These are phyloP conservation scores for Otolemur garnettii DNA, from an alignment of 2,113 vertebrate species.

Conservation along the genomic window DNA sequence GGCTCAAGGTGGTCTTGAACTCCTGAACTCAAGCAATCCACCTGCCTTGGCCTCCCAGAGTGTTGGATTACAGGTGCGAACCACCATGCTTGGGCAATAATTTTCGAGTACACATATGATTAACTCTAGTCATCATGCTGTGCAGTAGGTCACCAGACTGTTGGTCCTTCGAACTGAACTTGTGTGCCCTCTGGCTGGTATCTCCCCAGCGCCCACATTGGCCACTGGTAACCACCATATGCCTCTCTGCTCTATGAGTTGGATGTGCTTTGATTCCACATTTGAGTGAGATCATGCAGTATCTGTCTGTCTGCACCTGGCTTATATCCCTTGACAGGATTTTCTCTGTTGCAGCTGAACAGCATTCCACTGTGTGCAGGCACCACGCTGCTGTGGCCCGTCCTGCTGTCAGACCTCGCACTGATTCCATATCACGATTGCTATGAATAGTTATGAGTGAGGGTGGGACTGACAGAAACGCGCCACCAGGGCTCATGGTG, in stretches of 20 bases:
- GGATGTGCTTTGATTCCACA: background rate
- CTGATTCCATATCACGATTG: background rate
- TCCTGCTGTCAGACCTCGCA: fast-evolving
- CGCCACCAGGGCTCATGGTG: background rate
- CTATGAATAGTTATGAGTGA: background rate
- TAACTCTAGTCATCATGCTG: background rate
- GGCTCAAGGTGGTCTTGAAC: too few relatives aligned
- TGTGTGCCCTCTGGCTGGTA: background rate
- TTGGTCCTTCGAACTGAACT: background rate
- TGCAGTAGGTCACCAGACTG: background rate
- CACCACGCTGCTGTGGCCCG: background rate
- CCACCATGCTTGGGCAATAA: too few relatives aligned
- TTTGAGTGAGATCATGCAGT: background rate
- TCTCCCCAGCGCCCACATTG: background rate
- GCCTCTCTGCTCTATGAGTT: background rate
- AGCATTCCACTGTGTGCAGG: background rate
- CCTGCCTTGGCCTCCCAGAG: too few relatives aligned
- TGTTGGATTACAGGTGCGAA: too few relatives aligned
- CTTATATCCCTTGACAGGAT: background rate
- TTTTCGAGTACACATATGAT: background rate
- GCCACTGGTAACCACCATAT: background rate
- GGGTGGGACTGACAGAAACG: background rate
- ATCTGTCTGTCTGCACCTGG: background rate
- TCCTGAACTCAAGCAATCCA: too few relatives aligned
- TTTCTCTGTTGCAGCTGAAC: background rate